These are phyloP conservation scores for Phylloscopus whistleri DNA, from an alignment of 2,113 vertebrate genomes.

Conservation along the genomic window DNA sequence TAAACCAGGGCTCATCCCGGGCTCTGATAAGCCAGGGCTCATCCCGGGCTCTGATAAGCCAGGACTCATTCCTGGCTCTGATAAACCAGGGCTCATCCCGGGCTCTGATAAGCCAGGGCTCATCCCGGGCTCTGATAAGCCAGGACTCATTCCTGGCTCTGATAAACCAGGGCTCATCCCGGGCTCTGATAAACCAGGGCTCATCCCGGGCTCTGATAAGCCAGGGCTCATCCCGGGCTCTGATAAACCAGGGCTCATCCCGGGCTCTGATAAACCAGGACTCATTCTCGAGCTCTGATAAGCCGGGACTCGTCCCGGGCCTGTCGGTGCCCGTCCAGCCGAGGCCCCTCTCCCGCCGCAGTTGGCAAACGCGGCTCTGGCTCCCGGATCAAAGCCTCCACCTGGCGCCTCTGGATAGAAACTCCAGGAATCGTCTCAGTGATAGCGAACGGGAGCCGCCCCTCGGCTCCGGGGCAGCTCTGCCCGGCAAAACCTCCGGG, in stretches of 20 bases:
- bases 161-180: too few relatives aligned
- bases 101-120: neutral
- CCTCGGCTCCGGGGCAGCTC: neutral
- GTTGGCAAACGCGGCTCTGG: neutral
- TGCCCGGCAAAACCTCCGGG: neutral
- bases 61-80: too few relatives aligned
- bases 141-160: too few relatives aligned
- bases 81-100: rapidly evolving
- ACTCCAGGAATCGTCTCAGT: neutral
- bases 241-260: too few relatives aligned
- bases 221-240: too few relatives aligned
- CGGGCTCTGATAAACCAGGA: too few relatives aligned
- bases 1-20: neutral
- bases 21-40: neutral
- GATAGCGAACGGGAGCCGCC: neutral
- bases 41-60: neutral
- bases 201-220: too few relatives aligned
- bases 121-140: too few relatives aligned
- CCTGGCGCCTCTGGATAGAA: neutral
- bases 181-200: too few relatives aligned
- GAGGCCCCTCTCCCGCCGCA: neutral
- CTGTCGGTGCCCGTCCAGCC: neutral
- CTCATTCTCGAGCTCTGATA: too few relatives aligned
- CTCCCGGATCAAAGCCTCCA: neutral
- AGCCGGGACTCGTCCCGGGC: too few relatives aligned